Evolutionary conservation across 2,113 vertebrate species (phyloP).

Genomic region (Plectropomus leopardus): DNA sequence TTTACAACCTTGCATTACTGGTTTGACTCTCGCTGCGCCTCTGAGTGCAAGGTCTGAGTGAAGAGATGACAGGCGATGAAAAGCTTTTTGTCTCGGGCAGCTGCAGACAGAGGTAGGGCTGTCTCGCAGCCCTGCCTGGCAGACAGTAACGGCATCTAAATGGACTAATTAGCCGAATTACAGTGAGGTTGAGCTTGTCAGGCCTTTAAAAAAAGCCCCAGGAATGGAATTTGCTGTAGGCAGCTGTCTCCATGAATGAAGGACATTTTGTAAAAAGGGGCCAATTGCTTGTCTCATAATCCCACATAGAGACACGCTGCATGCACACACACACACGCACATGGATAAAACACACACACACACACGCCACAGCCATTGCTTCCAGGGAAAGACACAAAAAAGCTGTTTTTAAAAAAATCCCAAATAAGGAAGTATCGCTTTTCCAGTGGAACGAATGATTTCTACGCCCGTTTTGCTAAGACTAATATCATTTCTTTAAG

Average conservation of each 20-base stretch:
- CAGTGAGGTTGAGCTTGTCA: slow-evolving; percentile 80
- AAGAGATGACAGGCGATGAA: slow-evolving; percentile 73
- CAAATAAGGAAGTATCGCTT: slow-evolving; percentile 51
- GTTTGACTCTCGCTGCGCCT: slow-evolving; percentile 58
- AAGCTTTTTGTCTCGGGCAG: slow-evolving; percentile 72
- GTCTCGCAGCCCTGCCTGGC: slow-evolving; percentile 67
- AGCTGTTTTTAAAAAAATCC: slow-evolving; percentile 39
- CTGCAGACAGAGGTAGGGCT: slow-evolving; percentile 77
- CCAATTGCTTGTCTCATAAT: slow-evolving; percentile 69
- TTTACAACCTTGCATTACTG: slow-evolving; percentile 64
- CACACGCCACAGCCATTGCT: slow-evolving; percentile 17
- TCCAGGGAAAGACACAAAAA: slow-evolving; percentile 21
- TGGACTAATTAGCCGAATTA: slow-evolving; percentile 83
- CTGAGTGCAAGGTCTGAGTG: slow-evolving; percentile 62
- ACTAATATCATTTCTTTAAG: slow-evolving; percentile 34
- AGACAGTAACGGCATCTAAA: slow-evolving; percentile 79
- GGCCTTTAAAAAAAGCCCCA: slow-evolving; percentile 56
- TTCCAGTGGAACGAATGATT: slow-evolving; percentile 19
- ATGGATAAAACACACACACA: slow-evolving; percentile 19
- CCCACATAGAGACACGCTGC: slow-evolving; percentile 42
- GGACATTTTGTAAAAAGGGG: slow-evolving; percentile 75
- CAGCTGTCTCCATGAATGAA: slow-evolving; percentile 71
- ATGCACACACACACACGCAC: slow-evolving; percentile 3
- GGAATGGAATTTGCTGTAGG: slow-evolving; percentile 81
- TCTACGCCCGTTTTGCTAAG: background rate